These are phyloP conservation scores for Xiphias gladius DNA, from an alignment of 2,113 vertebrate genomes.

Conservation along the genomic window DNA sequence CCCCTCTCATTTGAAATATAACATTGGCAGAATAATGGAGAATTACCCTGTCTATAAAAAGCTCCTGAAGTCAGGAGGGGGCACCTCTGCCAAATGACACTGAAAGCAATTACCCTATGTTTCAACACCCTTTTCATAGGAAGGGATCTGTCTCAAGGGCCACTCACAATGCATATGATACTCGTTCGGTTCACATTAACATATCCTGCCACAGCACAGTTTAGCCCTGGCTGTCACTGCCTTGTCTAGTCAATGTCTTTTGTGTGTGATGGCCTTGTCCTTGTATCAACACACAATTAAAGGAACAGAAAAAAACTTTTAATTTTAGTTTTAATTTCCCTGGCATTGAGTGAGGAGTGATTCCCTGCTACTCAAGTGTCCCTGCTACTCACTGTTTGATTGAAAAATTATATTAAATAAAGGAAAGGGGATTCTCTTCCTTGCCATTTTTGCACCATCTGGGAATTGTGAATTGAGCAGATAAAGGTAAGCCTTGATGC, in stretches of 20 bases:
- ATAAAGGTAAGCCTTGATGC: conserved; percentile 55
- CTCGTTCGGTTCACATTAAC: conserved; percentile 80
- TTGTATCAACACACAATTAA: conserved; percentile 55
- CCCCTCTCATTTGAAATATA: conserved; percentile 62
- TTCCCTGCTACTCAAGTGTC: conserved; percentile 44
- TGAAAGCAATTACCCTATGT: conserved; percentile 82
- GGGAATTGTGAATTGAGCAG: conserved; percentile 58
- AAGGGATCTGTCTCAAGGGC: conserved; percentile 73
- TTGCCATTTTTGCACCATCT: conserved; percentile 27
- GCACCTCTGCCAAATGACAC: conserved; percentile 75
- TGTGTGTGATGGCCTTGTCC: conserved; percentile 45
- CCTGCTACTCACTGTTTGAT: conserved; percentile 46
- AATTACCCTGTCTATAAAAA: conserved; percentile 76
- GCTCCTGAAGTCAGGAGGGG: conserved; percentile 70
- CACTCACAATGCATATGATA: conserved; percentile 68
- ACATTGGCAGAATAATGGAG: conserved; percentile 70
- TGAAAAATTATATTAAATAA: conserved; percentile 62
- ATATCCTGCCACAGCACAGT: conserved; percentile 70
- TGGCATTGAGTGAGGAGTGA: conserved; percentile 19
- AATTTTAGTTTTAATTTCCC: conserved; percentile 60
- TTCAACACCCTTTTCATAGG: conserved; percentile 80
- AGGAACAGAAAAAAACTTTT: not conserved
- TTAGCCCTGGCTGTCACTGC: conserved; percentile 61
- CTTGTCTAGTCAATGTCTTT: conserved; percentile 53
- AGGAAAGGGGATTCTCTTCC: conserved; percentile 32